Evolutionary conservation across 1,140 invertebrate species (phyloP), one percentile per base, ranked within the genome.

Genomic region (Eurosta solidaginis): DNA sequence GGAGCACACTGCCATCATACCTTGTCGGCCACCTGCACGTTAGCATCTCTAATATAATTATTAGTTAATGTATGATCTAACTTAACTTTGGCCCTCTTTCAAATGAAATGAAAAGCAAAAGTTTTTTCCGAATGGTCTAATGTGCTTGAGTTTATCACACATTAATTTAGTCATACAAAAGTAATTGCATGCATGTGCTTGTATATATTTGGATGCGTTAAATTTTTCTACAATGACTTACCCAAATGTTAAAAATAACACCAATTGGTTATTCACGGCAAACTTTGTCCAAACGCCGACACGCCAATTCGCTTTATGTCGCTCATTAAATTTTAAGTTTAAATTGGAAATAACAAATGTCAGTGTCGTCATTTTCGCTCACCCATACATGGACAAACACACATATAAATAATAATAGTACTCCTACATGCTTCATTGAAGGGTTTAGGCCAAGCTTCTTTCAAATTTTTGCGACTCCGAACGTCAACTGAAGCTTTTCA

Each of bases 141-240:
- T n/a, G n/a, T n/a, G n/a, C n/a, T n/a, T n/a, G n/a, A n/a, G n/a
- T n/a, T n/a, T n/a, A n/a, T n/a, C n/a, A n/a, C n/a, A n/a, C n/a
- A n/a, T n/a, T n/a, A 7, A 49, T 49, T 17, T 17, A 49, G 4
- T 1, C 9, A 3, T 49, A 4, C 17, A 1, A 10, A 12, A 10
- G n/a, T 0, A 7, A 1, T 7, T 25, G 27, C 25, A 14, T 54
- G 14, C 10, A 29, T 25, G 22, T 3, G 2, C 14, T 9, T 52
- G 4, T 52, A 17, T 0, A 3, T 7, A 2, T n/a, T n/a, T 59
- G 14, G 6, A 1, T 33, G 1, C 0, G 36, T 7, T 22, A 10
- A 68, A 68, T 68, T 68, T 68, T 68, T 68, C 33, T n/a, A 33
- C 59, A 42, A 68, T 68, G 59, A 68, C 20, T 68, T 68, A 5